Evolutionary conservation across 2,888 invertebrate species (phyloP), one percentile per base, ranked within the genome.

Genomic region (Apoda limacodes): DNA sequence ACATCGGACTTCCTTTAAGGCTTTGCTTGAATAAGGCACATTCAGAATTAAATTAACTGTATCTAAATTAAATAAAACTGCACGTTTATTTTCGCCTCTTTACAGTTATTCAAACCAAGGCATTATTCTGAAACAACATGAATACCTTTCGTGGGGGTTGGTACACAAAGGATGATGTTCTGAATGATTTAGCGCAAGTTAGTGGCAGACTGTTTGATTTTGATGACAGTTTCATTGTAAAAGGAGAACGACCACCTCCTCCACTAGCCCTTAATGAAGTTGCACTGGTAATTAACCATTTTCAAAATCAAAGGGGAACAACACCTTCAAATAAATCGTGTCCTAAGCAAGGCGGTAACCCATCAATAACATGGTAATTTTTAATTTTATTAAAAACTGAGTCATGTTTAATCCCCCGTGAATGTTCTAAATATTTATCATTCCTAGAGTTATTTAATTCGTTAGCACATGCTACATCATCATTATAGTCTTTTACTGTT

Each of bases 211-310:
- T 13, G 6, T 22, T 40, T 1, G 43, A 51, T 7, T 34, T 65
- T 9, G 55, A 58, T 4, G 55, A 59, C 11, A 37, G 42, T 1
- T 56, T 32, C 28, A 39, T 64, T 2, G 42, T 64, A 1, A 34
- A 43, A 3, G 71, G 66, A 0, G 46, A 55, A 22, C 45, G 37
- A 1, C 66, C 70, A 0, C 71, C 72, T 2, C 67, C 57, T 0
- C 33, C 35, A 2, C 32, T n/a, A 23, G 2, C 22, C 5, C 31
- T 31, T 14, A 42, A 50, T n/a, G 48, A 55, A 35, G 62, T 65
- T 67, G 43, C 25, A 39, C 33, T 10, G 9, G 2, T 13, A 9
- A n/a, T n/a, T n/a, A n/a, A n/a, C n/a, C n/a, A n/a, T n/a, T n/a
- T n/a, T n/a, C 21, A n/a, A n/a, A n/a, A n/a, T n/a, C n/a, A n/a